Base-by-base conservation (phyloP, 2,797 vertebrate genomes). In the Melanotaenia boesemani region DNA sequence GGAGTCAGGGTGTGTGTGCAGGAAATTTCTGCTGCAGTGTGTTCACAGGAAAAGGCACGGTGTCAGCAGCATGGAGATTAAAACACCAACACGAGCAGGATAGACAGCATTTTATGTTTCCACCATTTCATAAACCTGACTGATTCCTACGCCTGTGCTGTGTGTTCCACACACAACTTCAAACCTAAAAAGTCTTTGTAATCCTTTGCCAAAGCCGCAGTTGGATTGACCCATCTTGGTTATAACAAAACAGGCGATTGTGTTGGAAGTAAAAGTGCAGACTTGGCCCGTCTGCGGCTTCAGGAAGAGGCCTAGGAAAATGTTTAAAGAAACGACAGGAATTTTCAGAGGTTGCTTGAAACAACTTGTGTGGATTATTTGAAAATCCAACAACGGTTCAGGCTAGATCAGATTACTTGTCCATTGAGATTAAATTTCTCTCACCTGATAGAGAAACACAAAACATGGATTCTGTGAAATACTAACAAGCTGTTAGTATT, bases 51-150 rank as follows among this genome's bases (percentile, higher is more conserved):
- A 81, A 86, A 89, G 79, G 22, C 37, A 4, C 63, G 13, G 66
- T 16, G 74, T 93, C 91, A 92, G 91, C 88, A 89, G 72, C 77
- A 65, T 24, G 65, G 75, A 88, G 89, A 92, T 92, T 92, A 92
- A 81, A 86, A 93, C 88, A 88, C 76, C 1, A 6, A 76, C 82
- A 83, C 82, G 69, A 18, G 68, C 41, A 46, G 80, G 72, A 83
- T 65, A 69, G 81, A 86, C 70, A 48, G 72, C 57, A 44, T 77
- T 76, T 88, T 70, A 66, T 75, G 74, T 84, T 73, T 20, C 44
- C 3, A 1, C 60, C 70, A 69, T 79, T 79, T 72, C 26, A 52
- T 67, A 70, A 79, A 81, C 75, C 76, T 70, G 24, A 39, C 26
- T 58, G 10, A 55, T 63, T 76, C 77, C 85, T 72, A 24, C 5